Conservation (phyloP, 2,797 vertebrate genomes). For the Onychomys arenicola region DNA sequence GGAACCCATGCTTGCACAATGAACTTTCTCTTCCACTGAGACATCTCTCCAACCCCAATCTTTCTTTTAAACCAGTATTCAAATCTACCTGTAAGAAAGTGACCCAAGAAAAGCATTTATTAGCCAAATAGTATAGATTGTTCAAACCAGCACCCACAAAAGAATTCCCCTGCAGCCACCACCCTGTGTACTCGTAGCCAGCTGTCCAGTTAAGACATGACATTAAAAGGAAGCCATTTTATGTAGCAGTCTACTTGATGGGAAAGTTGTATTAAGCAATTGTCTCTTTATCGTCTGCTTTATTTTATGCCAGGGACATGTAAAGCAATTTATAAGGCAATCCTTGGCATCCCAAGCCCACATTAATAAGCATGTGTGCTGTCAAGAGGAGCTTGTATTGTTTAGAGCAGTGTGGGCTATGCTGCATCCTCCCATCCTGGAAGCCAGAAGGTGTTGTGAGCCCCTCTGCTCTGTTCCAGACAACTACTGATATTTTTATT, state of each 20-base stretch:
- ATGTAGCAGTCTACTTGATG: background rate
- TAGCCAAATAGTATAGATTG: background rate
- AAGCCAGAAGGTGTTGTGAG: accelerated
- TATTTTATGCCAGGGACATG: background rate
- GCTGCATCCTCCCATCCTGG: background rate
- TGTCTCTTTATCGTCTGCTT: background rate
- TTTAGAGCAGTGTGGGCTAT: accelerated
- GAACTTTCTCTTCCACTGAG: background rate
- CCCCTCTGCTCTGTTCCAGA: background rate
- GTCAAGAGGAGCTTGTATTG: background rate
- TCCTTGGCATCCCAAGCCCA: background rate
- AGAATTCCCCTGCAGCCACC: background rate
- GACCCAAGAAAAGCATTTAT: background rate
- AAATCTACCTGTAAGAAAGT: background rate
- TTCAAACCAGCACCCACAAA: background rate
- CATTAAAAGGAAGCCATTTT: background rate
- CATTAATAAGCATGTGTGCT: background rate
- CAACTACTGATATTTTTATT: background rate
- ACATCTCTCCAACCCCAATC: background rate
- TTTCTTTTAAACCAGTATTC: background rate
- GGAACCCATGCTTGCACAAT: background rate
- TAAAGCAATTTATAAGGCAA: background rate
- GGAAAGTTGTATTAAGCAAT: background rate
- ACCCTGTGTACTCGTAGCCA: background rate
- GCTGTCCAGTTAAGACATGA: background rate